Evolutionary conservation across 2,888 invertebrate genomes (phyloP), one percentile per base, ranked within the genome.

Genomic region (Leucania comma): DNA sequence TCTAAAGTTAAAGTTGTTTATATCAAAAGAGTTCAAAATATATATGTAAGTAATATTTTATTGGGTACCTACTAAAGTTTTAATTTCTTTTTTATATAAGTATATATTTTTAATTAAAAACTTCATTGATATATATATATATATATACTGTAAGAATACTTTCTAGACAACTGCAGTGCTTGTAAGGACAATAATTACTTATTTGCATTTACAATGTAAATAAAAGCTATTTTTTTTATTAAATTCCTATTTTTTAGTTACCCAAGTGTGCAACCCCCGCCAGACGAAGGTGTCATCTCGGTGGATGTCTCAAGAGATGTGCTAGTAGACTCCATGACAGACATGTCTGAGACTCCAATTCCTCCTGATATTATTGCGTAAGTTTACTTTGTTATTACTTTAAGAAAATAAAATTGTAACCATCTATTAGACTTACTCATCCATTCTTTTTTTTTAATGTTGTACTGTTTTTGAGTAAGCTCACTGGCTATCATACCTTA

Each of bases 301-400:
- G 89, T 95, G 29, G 93, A 95, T 80, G 85, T 95, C 2, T 90
- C 93, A 17, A 87, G 87, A 29, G 90, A 92, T 66, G 86, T 90
- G n/a, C 70, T 93, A 53, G 92, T 93, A 46, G 95, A 94, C 73
- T 93, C 95, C 0, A 89, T 94, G 68, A 91, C 92, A 22, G 89
- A 92, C 26, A 92, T 94, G 90, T 85, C 93, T 17, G 89, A 91
- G 32, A 88, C 88, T 48, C 84, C 87, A 0, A 87, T 94, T 72
- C 91, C 92, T 26, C 93, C 94, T 0, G 93, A 93, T 73, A 84
- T 94, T 56, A 88, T 91, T 50, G 86, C 88, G 95, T 95, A 85
- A 92, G 94, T 17, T 42, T 42, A 42, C 1, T 29, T 68, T 2
- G 1, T 42, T 2, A 54, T 17, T 17, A 17, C 1, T 42, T 35